Evolutionary conservation across 2,797 vertebrate genomes (phyloP), one percentile per base, ranked within the genome.

Genomic region (Rhinogobio ventralis): DNA sequence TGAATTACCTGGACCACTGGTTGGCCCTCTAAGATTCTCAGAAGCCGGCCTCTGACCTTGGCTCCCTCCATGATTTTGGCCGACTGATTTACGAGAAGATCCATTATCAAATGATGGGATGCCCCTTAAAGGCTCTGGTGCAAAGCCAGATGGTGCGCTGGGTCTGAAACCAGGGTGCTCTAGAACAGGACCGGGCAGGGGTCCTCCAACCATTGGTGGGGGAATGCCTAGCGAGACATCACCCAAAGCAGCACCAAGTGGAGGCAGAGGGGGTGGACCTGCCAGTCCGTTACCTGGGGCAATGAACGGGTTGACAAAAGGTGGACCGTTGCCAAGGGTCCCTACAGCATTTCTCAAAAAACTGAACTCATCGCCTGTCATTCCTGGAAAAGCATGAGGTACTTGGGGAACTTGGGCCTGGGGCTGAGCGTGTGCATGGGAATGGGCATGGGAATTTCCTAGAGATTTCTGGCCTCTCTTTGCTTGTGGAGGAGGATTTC

Each of bases 401-500:
- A 92, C 91, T 46, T 95, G 93, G 83, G 93, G 96, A 79, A 93
- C 95, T 87, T 94, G 95, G 23, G 92, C 90, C 23, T 95, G 93
- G 86, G 95, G 92, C 2, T 93, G 93, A 62, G 90, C 91, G 9
- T 95, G 93, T 89, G 93, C 89, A 86, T 94, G 94, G 6, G 93
- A 90, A 28, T 95, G 93, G 69, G 93, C 89, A 87, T 93, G 15
- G 7, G 89, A 86, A 39, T 89, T 94, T 76, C 92, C 94, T 90
- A 96, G 96, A 45, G 94, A 93, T 91, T 98, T 97, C 88, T 97
- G 95, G 7, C 97, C 95, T 86, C 97, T 97, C 90, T 98, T 99
- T 86, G 95, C 97, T 93, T 98, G 97, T n/a, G 96, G 94, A 1
- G 97, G 96, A 73, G 98, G 97, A 91, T 97, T 98, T 91, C 96